These are phyloP conservation scores for Nymphalis urticae DNA, from an alignment of 2,888 invertebrate genomes.

Conservation along the genomic window DNA sequence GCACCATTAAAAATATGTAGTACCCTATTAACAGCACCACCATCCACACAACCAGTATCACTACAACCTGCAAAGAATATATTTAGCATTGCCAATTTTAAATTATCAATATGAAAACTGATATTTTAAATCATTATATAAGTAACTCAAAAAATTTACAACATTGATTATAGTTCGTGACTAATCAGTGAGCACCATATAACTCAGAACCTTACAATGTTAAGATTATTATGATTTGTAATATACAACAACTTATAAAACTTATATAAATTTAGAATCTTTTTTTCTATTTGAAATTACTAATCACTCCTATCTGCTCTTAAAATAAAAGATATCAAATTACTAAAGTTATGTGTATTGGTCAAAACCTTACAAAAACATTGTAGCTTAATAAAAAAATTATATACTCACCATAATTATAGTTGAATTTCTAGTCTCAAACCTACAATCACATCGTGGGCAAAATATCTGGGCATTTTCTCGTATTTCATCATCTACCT, in stretches of 20 bases:
- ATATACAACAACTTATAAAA: background rate
- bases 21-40: slow-evolving; percentile 94
- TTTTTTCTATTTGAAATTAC: background rate
- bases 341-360: too few relatives aligned
- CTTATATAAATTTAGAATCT: background rate
- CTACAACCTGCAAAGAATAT: slow-evolving; percentile 87
- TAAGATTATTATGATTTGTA: too few relatives aligned
- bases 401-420: slow-evolving; percentile 88
- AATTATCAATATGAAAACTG: background rate
- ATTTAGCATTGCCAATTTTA: background rate
- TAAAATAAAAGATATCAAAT: too few relatives aligned
- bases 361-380: too few relatives aligned
- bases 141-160: too few relatives aligned
- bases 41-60: slow-evolving; percentile 97
- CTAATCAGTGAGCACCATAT: too few relatives aligned
- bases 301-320: too few relatives aligned
- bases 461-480: slow-evolving; percentile 91
- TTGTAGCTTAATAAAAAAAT: background rate
- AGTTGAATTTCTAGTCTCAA: slow-evolving; percentile 94
- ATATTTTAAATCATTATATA: too few relatives aligned
- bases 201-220: too few relatives aligned
- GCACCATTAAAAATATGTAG: slow-evolving; percentile 95
- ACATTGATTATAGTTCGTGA: too few relatives aligned
- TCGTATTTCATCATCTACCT: slow-evolving; percentile 84
- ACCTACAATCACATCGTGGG: slow-evolving; percentile 94